phyloP scores from a whole-genome alignment of 2,113 vertebrate species.

The Calidris pygmaea region DNA sequence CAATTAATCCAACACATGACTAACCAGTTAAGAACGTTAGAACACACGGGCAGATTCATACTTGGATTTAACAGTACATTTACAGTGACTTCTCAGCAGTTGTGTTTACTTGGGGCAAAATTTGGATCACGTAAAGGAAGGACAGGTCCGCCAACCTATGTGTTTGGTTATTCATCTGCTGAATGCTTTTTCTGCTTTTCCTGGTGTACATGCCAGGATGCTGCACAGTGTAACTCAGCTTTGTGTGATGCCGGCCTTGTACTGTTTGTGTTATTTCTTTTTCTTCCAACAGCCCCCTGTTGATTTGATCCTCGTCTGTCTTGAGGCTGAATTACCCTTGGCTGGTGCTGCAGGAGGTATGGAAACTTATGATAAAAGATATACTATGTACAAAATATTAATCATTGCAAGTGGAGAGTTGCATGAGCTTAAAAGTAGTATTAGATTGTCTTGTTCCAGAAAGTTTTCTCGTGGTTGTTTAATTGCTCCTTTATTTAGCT shows the following conservation, averaged over 20 bases:
- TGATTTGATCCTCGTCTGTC: neutral
- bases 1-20: neutral
- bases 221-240: neutral
- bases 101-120: neutral
- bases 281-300: neutral
- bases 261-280: neutral
- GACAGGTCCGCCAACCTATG: rapidly evolving
- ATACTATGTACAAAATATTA: neutral
- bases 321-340: neutral
- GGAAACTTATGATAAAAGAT: neutral
- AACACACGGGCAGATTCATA: neutral
- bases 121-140: neutral
- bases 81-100: neutral
- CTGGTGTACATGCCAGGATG: neutral
- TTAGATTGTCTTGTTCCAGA: neutral
- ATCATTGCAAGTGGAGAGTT: neutral
- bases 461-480: neutral
- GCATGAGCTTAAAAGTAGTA: neutral
- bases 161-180: neutral
- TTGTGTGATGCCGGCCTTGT: neutral
- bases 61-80: neutral
- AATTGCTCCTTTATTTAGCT: neutral
- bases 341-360: neutral
- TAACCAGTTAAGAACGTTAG: neutral
- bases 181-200: neutral